Evolutionary conservation across 2,113 vertebrate genomes (phyloP), one percentile per base, ranked within the genome.

Genomic region (Syngnathus floridae): DNA sequence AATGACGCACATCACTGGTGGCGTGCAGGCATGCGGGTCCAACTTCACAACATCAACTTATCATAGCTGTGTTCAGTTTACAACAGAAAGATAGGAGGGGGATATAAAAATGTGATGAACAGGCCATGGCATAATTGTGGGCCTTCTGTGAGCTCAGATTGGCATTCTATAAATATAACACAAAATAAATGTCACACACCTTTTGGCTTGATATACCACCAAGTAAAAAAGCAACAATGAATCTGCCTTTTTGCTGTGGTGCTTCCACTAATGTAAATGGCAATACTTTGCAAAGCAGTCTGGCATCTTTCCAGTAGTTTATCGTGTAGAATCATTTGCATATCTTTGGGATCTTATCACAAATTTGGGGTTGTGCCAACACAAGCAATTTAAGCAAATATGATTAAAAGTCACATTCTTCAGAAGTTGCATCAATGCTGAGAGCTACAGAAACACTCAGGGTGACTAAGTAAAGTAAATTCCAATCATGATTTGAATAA

Each of bases 251-350:
- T 85, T 79, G 79, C 83, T 84, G 81, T 75, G 80, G 83, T 82
- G 72, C 82, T 84, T 84, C 83, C 82, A 86, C 85, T 85, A 85
- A 85, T 87, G 81, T 86, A 86, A 84, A 86, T 87, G 82, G 82
- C 79, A 76, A 82, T 82, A 80, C 78, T 82, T 78, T 82, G 79
- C 83, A 86, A 77, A 82, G 77, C 79, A 78, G 70, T 77, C 65
- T 89, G 86, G 84, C 82, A 72, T 62, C 17, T 26, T 9, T 82
- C 88, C 85, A 87, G 70, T 82, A 72, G 74, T 71, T 80, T 21
- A 16, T 79, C 70, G 67, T 83, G 72, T 66, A 79, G 62, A 77
- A 71, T 75, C 64, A 72, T 67, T 61, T 79, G 80, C 70, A 73
- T 67, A 73, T 74, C 75, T 73, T 67, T 67, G 60, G 69, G 61